These are phyloP conservation scores for Drosophila triauraria DNA, from an alignment of 1,140 invertebrate species.

Conservation along the genomic window DNA sequence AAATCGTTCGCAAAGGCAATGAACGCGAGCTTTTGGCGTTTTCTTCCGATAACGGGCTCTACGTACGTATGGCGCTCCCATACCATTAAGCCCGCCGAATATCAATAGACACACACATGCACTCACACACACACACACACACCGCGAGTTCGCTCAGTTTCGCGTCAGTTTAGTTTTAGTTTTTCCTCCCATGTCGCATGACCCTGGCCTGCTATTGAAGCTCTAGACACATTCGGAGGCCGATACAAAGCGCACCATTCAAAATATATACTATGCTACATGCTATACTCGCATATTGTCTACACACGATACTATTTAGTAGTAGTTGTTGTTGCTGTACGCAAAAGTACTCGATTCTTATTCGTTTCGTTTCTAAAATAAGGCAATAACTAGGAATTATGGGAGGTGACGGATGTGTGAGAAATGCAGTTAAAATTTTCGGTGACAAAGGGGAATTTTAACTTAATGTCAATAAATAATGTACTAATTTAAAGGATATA, in stretches of 20 bases:
- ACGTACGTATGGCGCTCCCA: conserved; percentile 44
- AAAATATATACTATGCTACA: conserved; percentile 76
- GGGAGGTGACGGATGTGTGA: background rate
- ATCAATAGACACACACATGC: conserved; percentile 41
- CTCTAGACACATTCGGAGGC: conserved; percentile 80
- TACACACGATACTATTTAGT: conserved; percentile 18
- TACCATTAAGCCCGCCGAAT: conserved; percentile 9
- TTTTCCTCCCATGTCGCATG: conserved; percentile 83
- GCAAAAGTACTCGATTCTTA: conserved; percentile 6
- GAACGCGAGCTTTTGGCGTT: conserved; percentile 83
- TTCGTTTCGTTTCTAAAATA: conserved; percentile 26
- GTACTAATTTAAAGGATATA: background rate
- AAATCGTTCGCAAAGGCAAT: conserved; percentile 78
- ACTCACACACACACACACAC: conserved; percentile 8
- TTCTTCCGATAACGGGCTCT: conserved; percentile 83
- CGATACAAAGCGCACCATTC: conserved; percentile 83
- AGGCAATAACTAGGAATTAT: conserved; percentile 4
- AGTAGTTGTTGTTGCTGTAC: conserved; percentile 7
- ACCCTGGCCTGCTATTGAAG: conserved; percentile 85
- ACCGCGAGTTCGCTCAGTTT: conserved; percentile 60
- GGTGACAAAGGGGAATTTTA: no score
- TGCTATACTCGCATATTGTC: conserved; percentile 40
- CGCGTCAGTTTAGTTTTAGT: conserved; percentile 64
- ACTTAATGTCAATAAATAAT: background rate
- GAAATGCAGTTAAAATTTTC: background rate